Conservation (phyloP, 2,113 vertebrate genomes). For the Carettochelys insculpta region DNA sequence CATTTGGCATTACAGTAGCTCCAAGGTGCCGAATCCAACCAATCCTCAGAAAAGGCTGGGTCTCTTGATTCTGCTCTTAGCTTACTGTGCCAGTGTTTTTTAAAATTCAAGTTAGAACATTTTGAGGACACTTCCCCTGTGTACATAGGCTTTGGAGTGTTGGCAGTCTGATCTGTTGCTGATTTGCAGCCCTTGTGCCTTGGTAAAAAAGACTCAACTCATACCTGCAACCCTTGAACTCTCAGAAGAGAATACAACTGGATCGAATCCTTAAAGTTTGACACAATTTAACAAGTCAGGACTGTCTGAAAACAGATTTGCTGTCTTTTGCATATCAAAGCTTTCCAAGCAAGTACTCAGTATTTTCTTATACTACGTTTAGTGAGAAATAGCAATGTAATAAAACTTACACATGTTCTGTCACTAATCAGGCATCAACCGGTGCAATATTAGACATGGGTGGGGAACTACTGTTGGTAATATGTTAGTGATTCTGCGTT, state of each 20-base stretch:
- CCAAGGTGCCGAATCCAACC: not conserved
- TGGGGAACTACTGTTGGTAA: not conserved
- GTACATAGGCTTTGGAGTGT: not conserved
- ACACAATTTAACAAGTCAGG: not conserved
- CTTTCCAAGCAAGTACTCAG: not conserved
- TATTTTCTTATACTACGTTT: not conserved
- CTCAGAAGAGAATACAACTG: no score
- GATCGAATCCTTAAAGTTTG: not conserved
- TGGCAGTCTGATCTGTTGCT: not conserved
- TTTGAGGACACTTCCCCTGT: not conserved
- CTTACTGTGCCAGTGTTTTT: not conserved
- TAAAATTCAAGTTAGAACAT: not conserved
- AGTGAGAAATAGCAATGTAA: not conserved
- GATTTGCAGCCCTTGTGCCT: not conserved
- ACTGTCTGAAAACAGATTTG: not conserved
- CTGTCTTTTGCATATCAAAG: not conserved
- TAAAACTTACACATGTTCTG: not conserved
- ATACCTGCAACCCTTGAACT: no score
- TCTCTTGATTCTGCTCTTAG: not conserved
- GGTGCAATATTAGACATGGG: rapidly evolving
- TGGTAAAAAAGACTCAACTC: not conserved
- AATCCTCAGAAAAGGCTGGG: not conserved
- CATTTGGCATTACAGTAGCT: constrained; percentile 21
- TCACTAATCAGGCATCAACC: rapidly evolving
- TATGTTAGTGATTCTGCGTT: not conserved